A percentile compares a stretch with the other conserved stretches of the same genome.
Conservation (phyloP, 1,140 invertebrate species). For the Drosophila sp. region DNA sequence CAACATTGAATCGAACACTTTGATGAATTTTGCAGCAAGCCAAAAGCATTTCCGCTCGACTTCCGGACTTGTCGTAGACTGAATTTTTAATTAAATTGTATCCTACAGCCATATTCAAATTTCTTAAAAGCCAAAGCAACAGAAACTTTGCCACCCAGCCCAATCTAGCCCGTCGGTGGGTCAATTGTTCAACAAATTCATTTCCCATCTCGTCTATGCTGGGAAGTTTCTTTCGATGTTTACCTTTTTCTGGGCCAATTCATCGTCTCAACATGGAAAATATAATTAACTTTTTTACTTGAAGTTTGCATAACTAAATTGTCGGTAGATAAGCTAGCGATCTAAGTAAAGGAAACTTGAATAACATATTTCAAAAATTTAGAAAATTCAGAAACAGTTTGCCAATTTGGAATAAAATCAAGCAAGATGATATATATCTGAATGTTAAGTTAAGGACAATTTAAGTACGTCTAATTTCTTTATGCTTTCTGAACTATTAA, state of each 20-base stretch:
- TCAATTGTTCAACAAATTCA: slow-evolving; percentile 7
- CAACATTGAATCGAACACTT: slow-evolving; percentile 32
- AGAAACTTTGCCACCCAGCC: background rate
- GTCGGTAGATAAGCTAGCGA: background rate
- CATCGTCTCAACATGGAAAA: background rate
- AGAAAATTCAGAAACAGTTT: no score
- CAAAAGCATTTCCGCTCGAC: slow-evolving; percentile 25
- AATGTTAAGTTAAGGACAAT: no score
- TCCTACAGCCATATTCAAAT: slow-evolving; percentile 38
- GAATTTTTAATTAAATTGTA: slow-evolving; percentile 53
- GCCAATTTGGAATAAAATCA: no score
- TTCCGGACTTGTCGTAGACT: slow-evolving; percentile 27
- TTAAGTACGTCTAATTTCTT: no score
- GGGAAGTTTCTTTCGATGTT: slow-evolving; percentile 7
- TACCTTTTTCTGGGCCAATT: slow-evolving; percentile 12
- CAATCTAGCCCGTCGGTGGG: background rate
- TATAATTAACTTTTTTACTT: slow-evolving; percentile 5
- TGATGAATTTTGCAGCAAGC: slow-evolving; percentile 24
- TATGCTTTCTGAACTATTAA: no score
- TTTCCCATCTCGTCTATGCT: background rate
- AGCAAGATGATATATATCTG: no score
- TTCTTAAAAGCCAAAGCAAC: slow-evolving; percentile 20
- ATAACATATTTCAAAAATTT: no score
- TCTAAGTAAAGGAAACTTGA: background rate
- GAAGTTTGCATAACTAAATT: background rate